Evolutionary conservation across 2,797 vertebrate species (phyloP).

Genomic region (Acrossocheilus fasciatus): DNA sequence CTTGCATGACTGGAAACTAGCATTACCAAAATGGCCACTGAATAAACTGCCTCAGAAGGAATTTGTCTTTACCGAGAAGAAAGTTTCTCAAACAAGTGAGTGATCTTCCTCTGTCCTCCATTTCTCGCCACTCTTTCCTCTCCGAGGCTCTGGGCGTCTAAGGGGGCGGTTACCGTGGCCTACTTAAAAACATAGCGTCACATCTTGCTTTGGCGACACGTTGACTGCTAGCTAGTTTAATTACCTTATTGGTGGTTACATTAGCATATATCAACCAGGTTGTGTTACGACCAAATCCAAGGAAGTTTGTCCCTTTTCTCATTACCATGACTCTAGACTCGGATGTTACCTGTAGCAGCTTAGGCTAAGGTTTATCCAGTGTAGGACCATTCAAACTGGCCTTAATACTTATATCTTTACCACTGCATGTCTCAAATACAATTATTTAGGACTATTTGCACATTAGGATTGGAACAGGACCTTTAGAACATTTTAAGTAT

Average conservation of each 20-base stretch:
- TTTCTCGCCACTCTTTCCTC: constrained; percentile 25
- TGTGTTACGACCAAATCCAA: constrained; percentile 58
- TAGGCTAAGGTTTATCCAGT: constrained; percentile 71
- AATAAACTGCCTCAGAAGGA: constrained; percentile 17
- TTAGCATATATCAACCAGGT: constrained; percentile 62
- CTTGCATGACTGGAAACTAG: not conserved
- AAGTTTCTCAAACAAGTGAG: not conserved
- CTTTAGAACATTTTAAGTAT: constrained; percentile 72
- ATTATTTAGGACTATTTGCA: constrained; percentile 83
- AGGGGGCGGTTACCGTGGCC: not conserved
- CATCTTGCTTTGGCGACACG: not conserved
- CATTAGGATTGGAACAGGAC: constrained; percentile 78
- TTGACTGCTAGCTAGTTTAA: constrained; percentile 6
- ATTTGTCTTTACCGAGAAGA: not conserved
- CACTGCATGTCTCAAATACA: constrained; percentile 79
- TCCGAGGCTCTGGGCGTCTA: not conserved
- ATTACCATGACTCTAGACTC: constrained; percentile 22
- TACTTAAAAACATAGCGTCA: constrained; percentile 10
- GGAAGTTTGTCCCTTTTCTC: constrained; percentile 3
- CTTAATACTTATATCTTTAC: constrained; percentile 80
- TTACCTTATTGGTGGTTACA: constrained; percentile 45
- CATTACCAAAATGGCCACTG: constrained; percentile 1
- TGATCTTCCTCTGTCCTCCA: constrained; percentile 42
- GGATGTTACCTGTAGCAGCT: constrained; percentile 70
- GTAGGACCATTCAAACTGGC: constrained; percentile 79